Base-by-base conservation (phyloP, 64 coral and sea anemone genomes). In the Actinia equina region DNA sequence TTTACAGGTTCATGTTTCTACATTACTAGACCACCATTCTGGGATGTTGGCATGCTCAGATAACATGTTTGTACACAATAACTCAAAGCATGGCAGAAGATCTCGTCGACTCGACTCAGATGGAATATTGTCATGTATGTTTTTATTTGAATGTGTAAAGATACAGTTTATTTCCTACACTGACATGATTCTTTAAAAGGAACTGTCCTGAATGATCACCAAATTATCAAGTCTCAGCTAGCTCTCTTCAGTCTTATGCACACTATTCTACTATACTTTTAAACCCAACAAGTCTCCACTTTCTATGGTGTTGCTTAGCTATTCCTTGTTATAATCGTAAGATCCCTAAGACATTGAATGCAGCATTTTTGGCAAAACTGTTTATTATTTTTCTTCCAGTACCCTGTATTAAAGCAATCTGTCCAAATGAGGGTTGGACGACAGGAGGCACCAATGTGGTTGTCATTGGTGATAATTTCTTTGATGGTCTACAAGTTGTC, bases 41-140 rank as follows among this genome's bases (percentile, higher is more conserved):
- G 94, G 94, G 6, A 88, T 93, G 85, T 67, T 98, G 15, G 96
- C 89, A 17, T 98, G 93, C 45, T 98, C 96, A 22, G 90, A 94
- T 46, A 94, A 92, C 76, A 93, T 98, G 88, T 98, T 98, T 95
- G 96, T 98, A 18, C 96, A 98, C 58, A 98, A 98, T 80, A 98
- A 98, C 23, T 98, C 96, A 22, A 98, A 98, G 56, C 93, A 98
- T 90, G 93, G 91, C 6, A 88, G 87, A 52, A 91, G 91, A 85
- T 88, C 86, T 27, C 79, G 91, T 54, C 93, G 91, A 96, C 77
- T 89, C 58, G 94, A 96, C 20, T 46, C n/a, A 49, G 80, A 83
- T 83, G 44, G 80, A 10, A 52, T 57, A 83, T 22, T 53, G 44
- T 83, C 22, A 49, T 44, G 44, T 57, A 53, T 51, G 44, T 83